phyloP scores from a whole-genome alignment of 2,888 invertebrate species.

The Cremastinae sp. region DNA sequence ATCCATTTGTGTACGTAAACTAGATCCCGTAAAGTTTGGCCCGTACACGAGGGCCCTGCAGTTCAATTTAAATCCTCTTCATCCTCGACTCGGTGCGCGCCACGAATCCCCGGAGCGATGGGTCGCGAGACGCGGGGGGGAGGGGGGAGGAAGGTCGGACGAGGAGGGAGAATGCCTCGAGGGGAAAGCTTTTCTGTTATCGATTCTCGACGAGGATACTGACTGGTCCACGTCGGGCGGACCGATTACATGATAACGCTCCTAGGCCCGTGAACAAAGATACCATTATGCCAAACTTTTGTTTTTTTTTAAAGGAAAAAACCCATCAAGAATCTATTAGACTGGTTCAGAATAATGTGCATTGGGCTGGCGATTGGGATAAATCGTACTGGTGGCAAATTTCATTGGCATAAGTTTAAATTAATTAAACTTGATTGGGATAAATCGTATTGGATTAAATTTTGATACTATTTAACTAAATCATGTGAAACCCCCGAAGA shows the following conservation, averaged over 20 bases:
- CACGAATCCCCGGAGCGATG: slow-evolving; percentile 32
- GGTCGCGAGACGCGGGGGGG: slow-evolving; percentile 10
- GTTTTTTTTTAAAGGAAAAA: no score
- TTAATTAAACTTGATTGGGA: no score
- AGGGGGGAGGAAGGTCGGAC: not conserved
- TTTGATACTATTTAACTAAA: no score
- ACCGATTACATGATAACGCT: slow-evolving; percentile 53
- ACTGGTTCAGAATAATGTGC: no score
- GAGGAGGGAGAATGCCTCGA: slow-evolving; percentile 1
- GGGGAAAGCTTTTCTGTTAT: slow-evolving; percentile 40
- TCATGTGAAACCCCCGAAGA: no score
- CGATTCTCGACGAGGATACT: slow-evolving; percentile 47
- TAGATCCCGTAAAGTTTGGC: slow-evolving; percentile 23
- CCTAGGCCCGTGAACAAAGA: slow-evolving; percentile 8
- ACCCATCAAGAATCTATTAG: no score
- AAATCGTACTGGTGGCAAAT: no score
- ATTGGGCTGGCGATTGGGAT: no score
- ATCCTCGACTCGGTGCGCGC: slow-evolving; percentile 21
- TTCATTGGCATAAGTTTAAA: no score
- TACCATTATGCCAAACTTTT: no score
- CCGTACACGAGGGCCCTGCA: slow-evolving; percentile 25
- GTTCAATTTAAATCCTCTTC: slow-evolving; percentile 44
- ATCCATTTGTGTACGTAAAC: not conserved
- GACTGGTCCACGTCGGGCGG: slow-evolving; percentile 34
- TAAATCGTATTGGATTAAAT: no score